Base-by-base conservation (phyloP, 2,113 vertebrate genomes). In the Petaurus breviceps region DNA sequence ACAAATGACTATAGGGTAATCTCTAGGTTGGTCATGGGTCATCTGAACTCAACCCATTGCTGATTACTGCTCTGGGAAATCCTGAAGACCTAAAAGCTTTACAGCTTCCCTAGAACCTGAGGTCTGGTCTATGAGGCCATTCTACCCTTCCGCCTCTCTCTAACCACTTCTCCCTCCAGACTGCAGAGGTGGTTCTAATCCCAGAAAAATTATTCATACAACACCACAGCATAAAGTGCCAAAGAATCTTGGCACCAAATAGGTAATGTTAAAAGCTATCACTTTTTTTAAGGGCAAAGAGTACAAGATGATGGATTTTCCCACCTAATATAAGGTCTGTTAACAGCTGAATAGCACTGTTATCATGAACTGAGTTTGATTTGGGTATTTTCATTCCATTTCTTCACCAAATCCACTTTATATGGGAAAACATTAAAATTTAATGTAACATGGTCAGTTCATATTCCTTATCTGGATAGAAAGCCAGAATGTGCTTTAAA, bases 321-420 rank as follows among this genome's bases (percentile, higher is more conserved):
- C n/a, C 68, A 23, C n/a, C n/a, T 84, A 84, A 43, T 43, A 43
- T 23, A 84, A 84, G 1, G 6, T 19, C n/a, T 84, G n/a, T 84
- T 43, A 84, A 84, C n/a, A 84, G 16, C n/a, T 43, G 5, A 43
- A 84, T 84, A 43, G 19, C n/a, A 43, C 68, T 23, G 6, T 84
- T n/a, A 37, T 23, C 49, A 5, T 94, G 23, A 93, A 16, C 93
- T 31, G 53, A 92, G 84, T 5, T 84, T 94, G 52, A 92, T 94
- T 90, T 94, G 77, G 68, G 4, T 92, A 49, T 90, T 28, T 51
- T 46, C 92, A 31, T 92, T 8, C 37, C 9, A 31, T 52, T 92
- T 95, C 54, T 97, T 91, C 53, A 96, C n/a, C 95, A 51, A 96
- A 90, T 12, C 19, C 68, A 91, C 84, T 95, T 96, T 53, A 92